Evolutionary conservation across 30 jellyfish, hydroid and myxozoan genomes (phyloP).

Genomic region (Thelohanellus kitauei): DNA sequence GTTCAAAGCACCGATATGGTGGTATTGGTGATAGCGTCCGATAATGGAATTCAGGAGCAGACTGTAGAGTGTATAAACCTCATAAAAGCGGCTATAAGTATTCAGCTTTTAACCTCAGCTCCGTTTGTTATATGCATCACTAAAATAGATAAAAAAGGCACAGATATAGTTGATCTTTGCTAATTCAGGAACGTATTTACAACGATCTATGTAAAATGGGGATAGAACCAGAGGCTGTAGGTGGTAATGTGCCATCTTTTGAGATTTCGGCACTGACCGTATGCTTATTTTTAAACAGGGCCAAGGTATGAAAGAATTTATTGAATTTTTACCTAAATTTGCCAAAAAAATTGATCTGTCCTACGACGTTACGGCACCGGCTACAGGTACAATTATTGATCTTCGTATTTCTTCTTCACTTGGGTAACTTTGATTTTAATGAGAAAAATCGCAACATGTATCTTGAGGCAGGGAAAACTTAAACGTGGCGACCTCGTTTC

Average conservation of each 20-base stretch:
- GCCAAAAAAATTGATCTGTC: too few species aligned
- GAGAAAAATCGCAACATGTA: slow-evolving; percentile 29
- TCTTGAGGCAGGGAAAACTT: slow-evolving; percentile 44
- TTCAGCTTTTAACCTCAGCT: too few species aligned
- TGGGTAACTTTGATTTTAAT: slow-evolving; percentile 2
- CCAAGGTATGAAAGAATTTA: too few species aligned
- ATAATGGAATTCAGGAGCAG: slow-evolving; percentile 72
- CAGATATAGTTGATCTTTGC: too few species aligned
- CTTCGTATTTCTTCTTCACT: neutral
- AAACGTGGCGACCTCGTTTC: slow-evolving; percentile 17
- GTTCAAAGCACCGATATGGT: slow-evolving; percentile 52
- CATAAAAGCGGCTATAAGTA: slow-evolving; percentile 23
- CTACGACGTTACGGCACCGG: neutral
- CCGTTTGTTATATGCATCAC: too few species aligned
- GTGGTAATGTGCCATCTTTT: slow-evolving; percentile 42
- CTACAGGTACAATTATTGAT: neutral
- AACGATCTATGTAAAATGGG: slow-evolving; percentile 28
- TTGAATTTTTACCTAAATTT: too few species aligned
- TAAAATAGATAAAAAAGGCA: too few species aligned
- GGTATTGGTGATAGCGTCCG: slow-evolving; percentile 65
- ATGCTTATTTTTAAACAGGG: slow-evolving; percentile 1
- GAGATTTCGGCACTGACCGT: slow-evolving; percentile 76
- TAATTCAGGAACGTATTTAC: slow-evolving; percentile 23
- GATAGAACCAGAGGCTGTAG: slow-evolving; percentile 35
- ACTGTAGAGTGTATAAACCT: slow-evolving; percentile 54